These are phyloP conservation scores for Mercenaria mercenaria DNA, from an alignment of 1,140 invertebrate species.

Conservation along the genomic window DNA sequence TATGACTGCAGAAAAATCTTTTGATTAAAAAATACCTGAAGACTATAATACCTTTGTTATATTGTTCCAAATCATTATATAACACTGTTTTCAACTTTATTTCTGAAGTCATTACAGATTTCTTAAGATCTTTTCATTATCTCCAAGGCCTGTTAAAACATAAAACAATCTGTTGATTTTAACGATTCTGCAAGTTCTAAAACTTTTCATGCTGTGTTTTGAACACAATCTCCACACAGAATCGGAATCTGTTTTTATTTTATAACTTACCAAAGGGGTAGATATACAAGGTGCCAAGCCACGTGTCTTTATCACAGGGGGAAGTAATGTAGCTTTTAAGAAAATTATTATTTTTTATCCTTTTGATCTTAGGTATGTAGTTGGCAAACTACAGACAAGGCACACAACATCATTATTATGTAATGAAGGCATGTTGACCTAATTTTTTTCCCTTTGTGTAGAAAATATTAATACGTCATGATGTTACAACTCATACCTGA, in stretches of 20 bases:
- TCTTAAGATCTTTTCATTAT: neutral
- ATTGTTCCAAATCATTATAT: too few relatives aligned
- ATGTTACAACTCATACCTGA: neutral
- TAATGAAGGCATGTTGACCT: slow-evolving; percentile 1
- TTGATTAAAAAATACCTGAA: too few relatives aligned
- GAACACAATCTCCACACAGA: neutral
- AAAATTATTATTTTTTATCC: slow-evolving; percentile 27
- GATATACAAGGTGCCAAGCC: neutral
- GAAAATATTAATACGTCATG: neutral
- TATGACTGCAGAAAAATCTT: too few relatives aligned
- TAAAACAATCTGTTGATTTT: neutral
- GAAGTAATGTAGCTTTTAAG: neutral
- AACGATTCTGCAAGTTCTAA: neutral
- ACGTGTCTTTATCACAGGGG: neutral
- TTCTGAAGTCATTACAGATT: neutral
- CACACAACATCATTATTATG: slow-evolving; percentile 6
- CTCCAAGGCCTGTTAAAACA: neutral
- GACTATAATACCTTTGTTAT: too few relatives aligned
- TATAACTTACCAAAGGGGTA: neutral
- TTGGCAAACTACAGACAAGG: neutral
- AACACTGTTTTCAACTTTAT: too few relatives aligned
- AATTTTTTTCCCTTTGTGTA: slow-evolving; percentile 1
- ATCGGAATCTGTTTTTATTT: slow-evolving; percentile 36
- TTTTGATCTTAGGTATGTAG: neutral
- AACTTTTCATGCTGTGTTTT: slow-evolving; percentile 12